Percentiles rank a stretch among this genome's conserved stretches.
These are phyloP conservation scores for Drosophila fungiperda DNA, from an alignment of 2,888 invertebrate genomes.

Conservation along the genomic window DNA sequence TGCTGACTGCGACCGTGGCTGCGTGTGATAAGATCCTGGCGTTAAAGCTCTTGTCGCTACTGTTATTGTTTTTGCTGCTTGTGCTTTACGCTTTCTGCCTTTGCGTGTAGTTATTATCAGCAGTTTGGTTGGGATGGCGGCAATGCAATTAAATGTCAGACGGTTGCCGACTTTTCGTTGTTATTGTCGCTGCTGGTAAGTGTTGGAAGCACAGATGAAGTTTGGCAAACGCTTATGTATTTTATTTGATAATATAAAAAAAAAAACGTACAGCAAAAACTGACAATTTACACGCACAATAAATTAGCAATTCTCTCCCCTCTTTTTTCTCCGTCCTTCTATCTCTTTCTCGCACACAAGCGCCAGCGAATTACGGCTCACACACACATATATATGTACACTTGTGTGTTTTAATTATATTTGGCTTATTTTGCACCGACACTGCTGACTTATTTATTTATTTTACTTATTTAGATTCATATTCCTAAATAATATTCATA, in stretches of 20 bases:
- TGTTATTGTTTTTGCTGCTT: slow-evolving; percentile 15
- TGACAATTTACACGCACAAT: slow-evolving; percentile 51
- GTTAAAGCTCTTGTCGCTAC: slow-evolving; percentile 38
- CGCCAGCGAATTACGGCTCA: slow-evolving; percentile 44
- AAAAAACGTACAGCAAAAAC: slow-evolving; percentile 40
- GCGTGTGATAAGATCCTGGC: slow-evolving; percentile 69
- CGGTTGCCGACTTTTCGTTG: slow-evolving; percentile 42
- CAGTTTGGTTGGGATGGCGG: slow-evolving; percentile 43
- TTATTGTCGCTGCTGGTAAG: slow-evolving; percentile 25
- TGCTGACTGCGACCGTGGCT: slow-evolving; percentile 41
- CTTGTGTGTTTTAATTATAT: slow-evolving; percentile 22
- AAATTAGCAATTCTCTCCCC: slow-evolving; percentile 51
- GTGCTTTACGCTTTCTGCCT: slow-evolving; percentile 6
- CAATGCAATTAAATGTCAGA: slow-evolving; percentile 41
- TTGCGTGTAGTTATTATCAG: slow-evolving; percentile 61
- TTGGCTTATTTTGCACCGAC: slow-evolving; percentile 35
- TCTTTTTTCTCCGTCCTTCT: slow-evolving; percentile 14
- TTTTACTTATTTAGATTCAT: slow-evolving; percentile 45
- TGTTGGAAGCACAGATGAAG: slow-evolving; percentile 42
- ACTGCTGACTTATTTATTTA: slow-evolving; percentile 8
- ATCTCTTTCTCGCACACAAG: slow-evolving; percentile 32
- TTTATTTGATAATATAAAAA: slow-evolving; percentile 33
- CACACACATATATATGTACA: slow-evolving; percentile 31
- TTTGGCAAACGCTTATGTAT: slow-evolving; percentile 27
- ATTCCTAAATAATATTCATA: slow-evolving; percentile 59